Percentiles rank a stretch among this genome's conserved stretches.
These are phyloP conservation scores for Xanthorhoe spadicearia DNA, from an alignment of 2,888 invertebrate species.

Conservation along the genomic window DNA sequence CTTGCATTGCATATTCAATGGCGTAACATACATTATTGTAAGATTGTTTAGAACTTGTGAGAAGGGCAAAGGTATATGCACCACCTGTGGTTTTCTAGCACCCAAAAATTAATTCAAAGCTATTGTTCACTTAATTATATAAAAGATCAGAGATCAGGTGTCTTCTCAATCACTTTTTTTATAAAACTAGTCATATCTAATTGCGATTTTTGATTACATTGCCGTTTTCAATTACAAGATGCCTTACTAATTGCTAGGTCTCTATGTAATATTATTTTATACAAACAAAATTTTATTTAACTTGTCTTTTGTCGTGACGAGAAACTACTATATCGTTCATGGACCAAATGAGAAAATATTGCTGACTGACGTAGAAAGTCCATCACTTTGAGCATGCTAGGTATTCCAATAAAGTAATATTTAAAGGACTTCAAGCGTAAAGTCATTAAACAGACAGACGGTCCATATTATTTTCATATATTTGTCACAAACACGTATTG, in stretches of 20 bases:
- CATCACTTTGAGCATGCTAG: no score
- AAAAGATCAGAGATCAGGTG: constrained; percentile 68
- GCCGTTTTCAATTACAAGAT: constrained; percentile 4
- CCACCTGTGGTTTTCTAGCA: constrained; percentile 65
- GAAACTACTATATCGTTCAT: no score
- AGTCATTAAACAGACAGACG: neutral
- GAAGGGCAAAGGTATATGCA: constrained; percentile 53
- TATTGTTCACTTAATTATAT: constrained; percentile 63
- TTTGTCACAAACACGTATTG: neutral
- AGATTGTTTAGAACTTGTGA: no score
- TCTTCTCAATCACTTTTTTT: constrained; percentile 68
- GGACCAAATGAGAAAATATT: no score
- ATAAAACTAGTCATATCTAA: constrained; percentile 55
- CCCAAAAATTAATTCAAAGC: constrained; percentile 66
- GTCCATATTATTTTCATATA: neutral
- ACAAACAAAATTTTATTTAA: neutral
- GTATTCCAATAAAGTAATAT: no score
- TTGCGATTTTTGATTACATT: constrained; percentile 36
- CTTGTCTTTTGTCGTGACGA: no score
- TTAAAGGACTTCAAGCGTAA: no score
- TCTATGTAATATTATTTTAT: neutral
- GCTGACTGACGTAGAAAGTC: no score
- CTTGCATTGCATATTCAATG: no score
- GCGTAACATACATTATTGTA: no score
- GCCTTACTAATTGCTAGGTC: neutral